Conservation (phyloP, 92 coral and sea anemone species). For the Isaurus tuberculatus region DNA sequence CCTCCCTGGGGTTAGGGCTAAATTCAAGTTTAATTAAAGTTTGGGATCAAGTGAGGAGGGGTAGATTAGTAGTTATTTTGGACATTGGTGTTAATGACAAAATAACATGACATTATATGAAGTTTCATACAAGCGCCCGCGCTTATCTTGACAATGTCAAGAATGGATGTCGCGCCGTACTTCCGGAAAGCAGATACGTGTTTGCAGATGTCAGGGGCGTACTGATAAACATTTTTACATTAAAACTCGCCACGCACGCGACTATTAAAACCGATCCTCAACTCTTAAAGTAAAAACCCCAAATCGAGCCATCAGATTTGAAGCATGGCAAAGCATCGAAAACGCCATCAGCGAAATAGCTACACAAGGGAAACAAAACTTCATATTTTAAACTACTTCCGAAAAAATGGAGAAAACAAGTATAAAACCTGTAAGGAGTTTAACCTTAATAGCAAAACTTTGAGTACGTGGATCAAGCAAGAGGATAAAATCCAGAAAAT, state of each 20-base stretch:
- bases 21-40: too few relatives aligned
- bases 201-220: constrained; percentile 40
- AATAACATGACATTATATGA: not conserved
- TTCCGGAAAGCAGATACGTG: constrained; percentile 44
- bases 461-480: constrained; percentile 47
- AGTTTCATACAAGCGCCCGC: constrained; percentile 43
- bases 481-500: constrained; percentile 31
- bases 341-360: constrained; percentile 35
- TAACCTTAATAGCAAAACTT: constrained; percentile 40
- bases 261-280: not conserved
- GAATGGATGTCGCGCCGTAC: constrained; percentile 37
- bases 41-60: too few relatives aligned
- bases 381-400: constrained; percentile 31
- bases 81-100: not conserved
- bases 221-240: constrained; percentile 35
- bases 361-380: constrained; percentile 45
- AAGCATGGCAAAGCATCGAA: constrained; percentile 25
- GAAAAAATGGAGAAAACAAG: constrained; percentile 45
- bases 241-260: constrained; percentile 34
- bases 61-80: too few relatives aligned
- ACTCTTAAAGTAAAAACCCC: not conserved
- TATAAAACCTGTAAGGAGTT: constrained; percentile 45
- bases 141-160: constrained; percentile 52
- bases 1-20: too few relatives aligned
- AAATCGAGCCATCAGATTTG: not conserved